Evolutionary conservation across 2,797 vertebrate genomes (phyloP).

Genomic region (Percopsis omiscomaycus): DNA sequence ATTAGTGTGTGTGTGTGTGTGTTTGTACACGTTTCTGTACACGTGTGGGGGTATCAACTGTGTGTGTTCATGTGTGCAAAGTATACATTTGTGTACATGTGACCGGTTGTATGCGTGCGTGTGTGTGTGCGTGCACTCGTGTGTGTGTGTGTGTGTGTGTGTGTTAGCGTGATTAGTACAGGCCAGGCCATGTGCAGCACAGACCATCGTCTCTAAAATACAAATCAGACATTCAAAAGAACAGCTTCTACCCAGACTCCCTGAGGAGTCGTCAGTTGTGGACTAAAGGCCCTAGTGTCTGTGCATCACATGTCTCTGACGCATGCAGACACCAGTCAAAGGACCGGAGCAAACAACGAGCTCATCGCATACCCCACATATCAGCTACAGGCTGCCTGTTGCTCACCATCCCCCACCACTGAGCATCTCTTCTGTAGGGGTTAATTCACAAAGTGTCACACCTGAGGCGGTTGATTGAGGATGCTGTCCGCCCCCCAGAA

Average conservation of each 20-base stretch:
- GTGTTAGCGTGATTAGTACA: constrained; percentile 21
- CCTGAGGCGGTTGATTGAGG: constrained; percentile 36
- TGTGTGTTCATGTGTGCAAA: too few relatives aligned
- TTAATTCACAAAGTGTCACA: constrained; percentile 78
- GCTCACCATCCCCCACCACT: constrained; percentile 25
- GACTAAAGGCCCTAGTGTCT: constrained; percentile 83
- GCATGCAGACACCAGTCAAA: constrained; percentile 53
- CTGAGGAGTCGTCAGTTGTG: constrained; percentile 22
- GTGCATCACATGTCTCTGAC: constrained; percentile 65
- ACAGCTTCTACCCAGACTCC: constrained; percentile 5
- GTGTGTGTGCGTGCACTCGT: constrained; percentile 30
- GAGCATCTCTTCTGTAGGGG: constrained; percentile 53
- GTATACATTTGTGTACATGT: too few relatives aligned
- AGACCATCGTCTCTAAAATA: constrained; percentile 80
- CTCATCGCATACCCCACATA: constrained; percentile 74
- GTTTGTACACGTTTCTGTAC: too few relatives aligned
- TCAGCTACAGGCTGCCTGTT: constrained; percentile 52
- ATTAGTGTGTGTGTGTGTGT: too few relatives aligned
- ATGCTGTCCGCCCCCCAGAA: constrained; percentile 20
- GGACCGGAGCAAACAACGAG: constrained; percentile 68
- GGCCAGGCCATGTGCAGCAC: constrained; percentile 70
- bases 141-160: constrained; percentile 15
- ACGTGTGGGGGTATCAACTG: too few relatives aligned
- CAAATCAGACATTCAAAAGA: constrained; percentile 1
- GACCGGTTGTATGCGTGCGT: constrained; percentile 14